phyloP scores from a whole-genome alignment of 1,140 invertebrate genomes.

The Drosophila mauritiana region DNA sequence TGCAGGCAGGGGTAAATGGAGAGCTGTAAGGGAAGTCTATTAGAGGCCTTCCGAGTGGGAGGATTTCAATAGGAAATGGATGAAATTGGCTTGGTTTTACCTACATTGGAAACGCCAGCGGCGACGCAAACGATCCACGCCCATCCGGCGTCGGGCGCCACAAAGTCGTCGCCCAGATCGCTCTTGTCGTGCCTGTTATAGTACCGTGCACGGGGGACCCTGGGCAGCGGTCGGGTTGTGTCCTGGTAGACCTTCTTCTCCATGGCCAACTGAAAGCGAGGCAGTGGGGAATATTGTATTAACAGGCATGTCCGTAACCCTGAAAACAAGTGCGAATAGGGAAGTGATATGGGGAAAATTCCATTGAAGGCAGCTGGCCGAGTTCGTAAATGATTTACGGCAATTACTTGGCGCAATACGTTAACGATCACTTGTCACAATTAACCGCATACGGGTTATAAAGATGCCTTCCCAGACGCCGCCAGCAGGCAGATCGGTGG shows the following conservation, averaged over 20 bases:
- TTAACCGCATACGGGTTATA: constrained; percentile 16
- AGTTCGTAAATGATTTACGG: constrained; percentile 28
- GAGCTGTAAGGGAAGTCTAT: constrained; percentile 84
- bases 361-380: constrained; percentile 10
- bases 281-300: neutral
- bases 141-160: constrained; percentile 83
- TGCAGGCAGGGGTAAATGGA: constrained; percentile 87
- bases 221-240: constrained; percentile 62
- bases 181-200: constrained; percentile 73
- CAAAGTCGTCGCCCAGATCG: constrained; percentile 77
- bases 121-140: constrained; percentile 83
- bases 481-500: neutral
- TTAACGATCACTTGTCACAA: constrained; percentile 49
- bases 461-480: constrained; percentile 3
- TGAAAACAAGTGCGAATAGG: neutral
- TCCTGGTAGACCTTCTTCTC: constrained; percentile 67
- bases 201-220: constrained; percentile 17
- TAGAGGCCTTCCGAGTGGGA: neutral
- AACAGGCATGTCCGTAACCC: neutral
- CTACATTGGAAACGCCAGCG: constrained; percentile 80
- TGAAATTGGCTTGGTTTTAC: constrained; percentile 24
- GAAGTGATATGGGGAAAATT: neutral
- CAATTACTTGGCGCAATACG: constrained; percentile 31
- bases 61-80: neutral
- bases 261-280: neutral